A percentile compares a stretch with the other conserved stretches of the same genome.
Conservation (phyloP, 2,888 invertebrate genomes). For the Aleiodes testaceus region DNA sequence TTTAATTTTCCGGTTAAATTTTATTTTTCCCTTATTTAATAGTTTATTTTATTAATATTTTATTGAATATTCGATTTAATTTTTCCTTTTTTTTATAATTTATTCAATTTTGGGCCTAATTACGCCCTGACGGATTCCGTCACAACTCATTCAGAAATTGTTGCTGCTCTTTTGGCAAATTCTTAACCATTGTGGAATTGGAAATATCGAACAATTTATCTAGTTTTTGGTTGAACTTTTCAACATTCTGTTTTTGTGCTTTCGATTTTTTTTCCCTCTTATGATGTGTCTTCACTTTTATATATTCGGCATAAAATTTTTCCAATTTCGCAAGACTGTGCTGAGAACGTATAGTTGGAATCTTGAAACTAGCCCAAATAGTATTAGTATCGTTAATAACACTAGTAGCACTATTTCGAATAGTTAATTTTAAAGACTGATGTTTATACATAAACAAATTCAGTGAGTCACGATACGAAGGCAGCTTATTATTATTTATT, state of each 20-base stretch:
- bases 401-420: constrained; percentile 9
- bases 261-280: constrained; percentile 5
- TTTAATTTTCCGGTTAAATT: too few relatives aligned
- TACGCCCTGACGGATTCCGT: too few relatives aligned
- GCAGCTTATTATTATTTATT: constrained; percentile 11
- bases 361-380: not conserved
- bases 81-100: too few relatives aligned
- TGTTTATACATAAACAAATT: constrained; percentile 12
- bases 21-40: too few relatives aligned
- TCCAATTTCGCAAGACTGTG: constrained; percentile 1
- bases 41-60: too few relatives aligned
- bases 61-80: too few relatives aligned
- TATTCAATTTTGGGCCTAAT: too few relatives aligned
- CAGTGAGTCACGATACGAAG: constrained; percentile 12
- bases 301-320: not conserved
- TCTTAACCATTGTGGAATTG: too few relatives aligned
- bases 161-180: too few relatives aligned
- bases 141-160: too few relatives aligned
- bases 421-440: constrained; percentile 13
- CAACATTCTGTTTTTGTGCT: not conserved
- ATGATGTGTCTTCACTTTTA: constrained; percentile 3
- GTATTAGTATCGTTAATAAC: constrained; percentile 8
- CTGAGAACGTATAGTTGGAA: not conserved
- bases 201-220: too few relatives aligned
- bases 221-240: not conserved